Evolutionary conservation across 2,888 invertebrate genomes (phyloP).

Genomic region (Pyrochroa serraticornis): DNA sequence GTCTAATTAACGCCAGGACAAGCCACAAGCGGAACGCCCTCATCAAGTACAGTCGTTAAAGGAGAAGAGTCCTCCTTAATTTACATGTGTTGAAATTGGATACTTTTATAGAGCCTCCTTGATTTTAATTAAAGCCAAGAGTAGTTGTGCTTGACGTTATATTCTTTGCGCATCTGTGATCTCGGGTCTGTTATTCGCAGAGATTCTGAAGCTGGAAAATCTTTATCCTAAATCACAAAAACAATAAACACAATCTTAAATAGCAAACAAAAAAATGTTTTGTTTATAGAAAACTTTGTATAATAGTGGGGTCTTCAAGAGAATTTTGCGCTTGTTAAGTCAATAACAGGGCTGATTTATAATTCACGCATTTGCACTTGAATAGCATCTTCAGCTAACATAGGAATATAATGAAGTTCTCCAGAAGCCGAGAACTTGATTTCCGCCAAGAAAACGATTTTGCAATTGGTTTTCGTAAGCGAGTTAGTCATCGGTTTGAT

Average conservation of each 20-base stretch:
- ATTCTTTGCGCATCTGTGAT: background rate
- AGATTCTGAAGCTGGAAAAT: no score
- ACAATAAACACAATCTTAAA: no score
- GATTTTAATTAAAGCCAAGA: no score
- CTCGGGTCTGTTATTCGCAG: no score
- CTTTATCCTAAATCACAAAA: no score
- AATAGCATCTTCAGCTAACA: constrained; percentile 28
- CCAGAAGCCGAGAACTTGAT: constrained; percentile 31
- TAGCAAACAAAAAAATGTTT: background rate
- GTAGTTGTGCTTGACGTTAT: no score
- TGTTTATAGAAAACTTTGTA: background rate
- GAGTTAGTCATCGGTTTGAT: constrained; percentile 9
- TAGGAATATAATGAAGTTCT: constrained; percentile 35
- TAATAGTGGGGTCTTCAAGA: no score
- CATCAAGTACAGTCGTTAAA: no score
- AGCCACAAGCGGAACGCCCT: background rate
- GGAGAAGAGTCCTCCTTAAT: background rate
- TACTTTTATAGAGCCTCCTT: no score
- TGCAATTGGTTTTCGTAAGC: constrained; percentile 32
- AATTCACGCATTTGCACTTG: constrained; percentile 35
- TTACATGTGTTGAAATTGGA: background rate
- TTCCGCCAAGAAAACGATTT: constrained; percentile 39
- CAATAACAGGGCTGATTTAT: constrained; percentile 34
- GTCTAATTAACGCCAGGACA: constrained; percentile 23
- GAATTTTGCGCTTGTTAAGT: constrained; percentile 19